Evolutionary conservation across 2,888 invertebrate genomes (phyloP), one percentile per base, ranked within the genome.

Genomic region (Oligia latruncula): DNA sequence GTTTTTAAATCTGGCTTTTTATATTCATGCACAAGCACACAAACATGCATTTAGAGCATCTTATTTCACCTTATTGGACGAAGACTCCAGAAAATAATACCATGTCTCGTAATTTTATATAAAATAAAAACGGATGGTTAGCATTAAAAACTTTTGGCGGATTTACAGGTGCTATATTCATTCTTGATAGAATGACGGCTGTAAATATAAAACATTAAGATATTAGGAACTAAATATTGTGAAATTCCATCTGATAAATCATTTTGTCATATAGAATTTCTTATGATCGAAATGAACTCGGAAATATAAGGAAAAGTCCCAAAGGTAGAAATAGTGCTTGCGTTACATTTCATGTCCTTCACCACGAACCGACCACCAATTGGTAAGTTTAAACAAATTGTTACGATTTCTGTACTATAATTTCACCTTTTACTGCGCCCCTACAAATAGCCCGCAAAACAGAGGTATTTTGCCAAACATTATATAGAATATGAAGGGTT

Each of bases 351-450:
- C 4, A 71, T 52, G 35, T 23, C 84, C 49, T 58, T 80, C 71
- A 82, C 84, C 84, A 72, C 67, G 58, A 68, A 68, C 29, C 67
- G 13, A 80, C 43, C 35, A 80, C 66, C 62, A 40, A 40, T 43
- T 29, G n/a, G 43, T 58, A 72, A 67, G 46, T 40, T 68, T 58
- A 4, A 62, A 80, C 8, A n/a, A 29, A 67, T 23, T 52, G 3
- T 23, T 58, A 60, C 2, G 0, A 70, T 15, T 40, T 66, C 0
- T 46, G 43, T n/a, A 60, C 4, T 43, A n/a, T 52, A 20, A 52
- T 35, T 70, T 83, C 80, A 89, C 87, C 88, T 88, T 81, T 81
- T 73, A 79, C 23, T 74, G 43, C 40, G 65, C 43, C 6, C 86
- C 86, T 81, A 81, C 74, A 46, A 71, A 86, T 46, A 65, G 64